Percentiles rank a stretch among this genome's conserved stretches.
Evolutionary conservation across 1,140 invertebrate genomes (phyloP).

Genomic region (Marisa cornuarietis): DNA sequence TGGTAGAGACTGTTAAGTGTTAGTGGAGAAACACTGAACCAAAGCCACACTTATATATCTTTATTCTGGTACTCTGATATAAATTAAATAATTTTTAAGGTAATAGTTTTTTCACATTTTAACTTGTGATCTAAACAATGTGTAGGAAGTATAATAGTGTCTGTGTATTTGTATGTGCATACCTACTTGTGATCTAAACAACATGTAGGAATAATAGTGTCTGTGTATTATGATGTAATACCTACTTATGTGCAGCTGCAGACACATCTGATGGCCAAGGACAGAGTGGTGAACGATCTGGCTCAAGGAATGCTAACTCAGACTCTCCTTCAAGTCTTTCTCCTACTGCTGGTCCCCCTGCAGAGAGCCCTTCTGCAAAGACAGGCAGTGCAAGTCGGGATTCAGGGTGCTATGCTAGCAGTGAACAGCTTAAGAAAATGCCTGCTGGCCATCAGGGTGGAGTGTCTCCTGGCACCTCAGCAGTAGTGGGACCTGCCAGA

Average conservation of each 20-base stretch:
- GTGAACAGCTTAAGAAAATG: constrained; percentile 35
- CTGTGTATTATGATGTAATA: background rate
- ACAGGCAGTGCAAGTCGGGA: constrained; percentile 47
- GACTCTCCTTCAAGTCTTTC: constrained; percentile 38
- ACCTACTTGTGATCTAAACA: background rate
- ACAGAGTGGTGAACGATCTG: constrained; percentile 28
- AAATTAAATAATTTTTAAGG: too few species aligned
- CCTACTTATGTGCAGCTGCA: constrained; percentile 18
- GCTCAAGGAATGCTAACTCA: constrained; percentile 29
- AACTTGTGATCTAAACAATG: background rate
- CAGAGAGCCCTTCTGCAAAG: constrained; percentile 18
- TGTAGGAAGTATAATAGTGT: constrained; percentile 1
- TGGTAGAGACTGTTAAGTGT: background rate
- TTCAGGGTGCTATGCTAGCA: constrained; percentile 58
- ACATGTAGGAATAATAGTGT: background rate
- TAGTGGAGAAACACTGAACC: too few species aligned
- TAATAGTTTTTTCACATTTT: too few species aligned
- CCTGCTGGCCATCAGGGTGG: constrained; percentile 2
- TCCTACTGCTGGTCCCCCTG: constrained; percentile 25
- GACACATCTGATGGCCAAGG: constrained; percentile 33
- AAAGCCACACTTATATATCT: too few species aligned
- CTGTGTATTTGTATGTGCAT: constrained; percentile 11
- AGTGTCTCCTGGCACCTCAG: background rate
- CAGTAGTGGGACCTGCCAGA: too few species aligned
- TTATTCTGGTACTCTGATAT: too few species aligned